phyloP scores from a whole-genome alignment of 2,113 vertebrate genomes.

The Numida meleagris region DNA sequence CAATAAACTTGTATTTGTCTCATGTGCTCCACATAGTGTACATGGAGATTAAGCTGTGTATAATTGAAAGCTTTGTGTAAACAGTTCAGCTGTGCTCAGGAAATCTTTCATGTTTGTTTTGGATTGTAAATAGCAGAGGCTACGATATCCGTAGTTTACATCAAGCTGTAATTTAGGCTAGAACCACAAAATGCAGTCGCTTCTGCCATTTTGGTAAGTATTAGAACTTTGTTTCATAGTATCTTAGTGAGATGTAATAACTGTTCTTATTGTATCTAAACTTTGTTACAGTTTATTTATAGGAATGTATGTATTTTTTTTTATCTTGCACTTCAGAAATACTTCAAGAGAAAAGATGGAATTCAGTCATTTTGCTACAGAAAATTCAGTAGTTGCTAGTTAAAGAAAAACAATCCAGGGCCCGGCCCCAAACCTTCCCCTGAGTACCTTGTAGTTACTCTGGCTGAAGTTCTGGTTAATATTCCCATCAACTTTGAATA shows the following conservation, averaged over 20 bases:
- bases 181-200: neutral
- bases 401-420: neutral
- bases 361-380: neutral
- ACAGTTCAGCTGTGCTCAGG: neutral
- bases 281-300: neutral
- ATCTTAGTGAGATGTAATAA: neutral
- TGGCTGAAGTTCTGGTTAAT: neutral
- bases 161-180: constrained; percentile 55
- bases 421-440: neutral
- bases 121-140: neutral
- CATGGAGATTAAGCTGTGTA: neutral
- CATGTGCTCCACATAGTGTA: neutral
- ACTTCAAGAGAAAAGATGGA: neutral
- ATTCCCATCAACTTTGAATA: neutral
- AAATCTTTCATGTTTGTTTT: neutral
- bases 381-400: neutral
- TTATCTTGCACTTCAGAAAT: neutral
- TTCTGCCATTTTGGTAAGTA: constrained; percentile 8
- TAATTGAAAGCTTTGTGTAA: neutral
- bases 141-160: neutral
- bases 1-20: neutral
- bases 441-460: neutral
- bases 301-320: neutral
- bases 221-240: neutral
- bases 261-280: neutral